Evolutionary conservation across 2,797 vertebrate species (phyloP).

Genomic region (Sebastes trivittatus): DNA sequence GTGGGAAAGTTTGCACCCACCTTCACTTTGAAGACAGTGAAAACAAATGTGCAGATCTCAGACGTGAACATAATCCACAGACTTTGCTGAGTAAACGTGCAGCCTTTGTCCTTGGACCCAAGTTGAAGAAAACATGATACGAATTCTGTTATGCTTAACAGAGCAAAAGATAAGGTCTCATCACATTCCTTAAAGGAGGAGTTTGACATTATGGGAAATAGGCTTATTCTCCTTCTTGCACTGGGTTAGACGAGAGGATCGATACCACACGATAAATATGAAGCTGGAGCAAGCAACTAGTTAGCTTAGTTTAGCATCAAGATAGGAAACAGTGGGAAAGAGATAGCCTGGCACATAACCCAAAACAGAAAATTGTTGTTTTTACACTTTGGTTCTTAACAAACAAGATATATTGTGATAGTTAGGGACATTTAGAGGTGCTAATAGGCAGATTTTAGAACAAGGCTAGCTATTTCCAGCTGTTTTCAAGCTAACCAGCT

Average conservation of each 20-base stretch:
- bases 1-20: slow-evolving; percentile 41
- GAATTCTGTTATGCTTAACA: slow-evolving; percentile 15
- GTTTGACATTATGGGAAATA: background rate
- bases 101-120: slow-evolving; percentile 10
- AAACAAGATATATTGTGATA: background rate
- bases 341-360: background rate
- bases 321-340: background rate
- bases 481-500: background rate
- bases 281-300: background rate
- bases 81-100: slow-evolving; percentile 33
- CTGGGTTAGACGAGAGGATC: background rate
- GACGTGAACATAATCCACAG: slow-evolving; percentile 44
- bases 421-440: background rate
- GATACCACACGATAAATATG: background rate
- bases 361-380: background rate
- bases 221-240: background rate
- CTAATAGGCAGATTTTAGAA: background rate
- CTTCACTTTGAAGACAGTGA: slow-evolving; percentile 52
- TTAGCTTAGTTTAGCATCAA: background rate
- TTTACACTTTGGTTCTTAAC: background rate
- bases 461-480: background rate
- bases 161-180: slow-evolving; percentile 13
- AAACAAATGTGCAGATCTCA: slow-evolving; percentile 57
- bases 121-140: slow-evolving; percentile 4
- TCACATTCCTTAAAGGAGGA: slow-evolving; percentile 1